A percentile compares a stretch with the other conserved stretches of the same genome.
Conservation (phyloP, 1,140 invertebrate species). For the Heterodera carotae region DNA sequence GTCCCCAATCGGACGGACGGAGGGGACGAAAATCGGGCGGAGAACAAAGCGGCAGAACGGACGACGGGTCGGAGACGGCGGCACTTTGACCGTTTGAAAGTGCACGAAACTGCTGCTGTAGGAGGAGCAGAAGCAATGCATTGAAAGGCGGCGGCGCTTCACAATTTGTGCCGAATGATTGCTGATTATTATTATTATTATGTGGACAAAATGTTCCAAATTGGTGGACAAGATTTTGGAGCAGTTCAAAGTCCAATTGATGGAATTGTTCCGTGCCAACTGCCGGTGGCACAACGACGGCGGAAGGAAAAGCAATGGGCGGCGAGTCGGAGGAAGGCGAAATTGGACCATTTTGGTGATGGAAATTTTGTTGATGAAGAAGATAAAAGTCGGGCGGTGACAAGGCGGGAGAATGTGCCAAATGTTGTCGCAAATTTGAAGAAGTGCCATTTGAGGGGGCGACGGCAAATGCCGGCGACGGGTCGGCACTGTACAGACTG, state of each 20-base stretch:
- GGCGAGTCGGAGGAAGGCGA: not conserved
- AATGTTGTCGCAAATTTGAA: not conserved
- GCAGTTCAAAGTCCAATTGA: not conserved
- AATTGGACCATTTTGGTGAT: not conserved
- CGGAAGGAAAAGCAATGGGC: not conserved
- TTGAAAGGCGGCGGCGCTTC: not conserved
- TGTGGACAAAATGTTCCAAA: not conserved
- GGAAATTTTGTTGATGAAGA: not conserved
- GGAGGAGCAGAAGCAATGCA: not conserved
- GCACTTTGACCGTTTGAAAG: not conserved
- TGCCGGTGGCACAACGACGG: too few species aligned
- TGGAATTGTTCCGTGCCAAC: not conserved
- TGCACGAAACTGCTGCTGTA: not conserved
- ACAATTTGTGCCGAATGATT: too few species aligned
- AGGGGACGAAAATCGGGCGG: not conserved
- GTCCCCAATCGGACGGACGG: not conserved
- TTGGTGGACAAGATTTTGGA: not conserved
- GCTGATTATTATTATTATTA: too few species aligned
- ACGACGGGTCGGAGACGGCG: not conserved
- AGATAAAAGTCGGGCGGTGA: not conserved
- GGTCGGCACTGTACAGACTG: not conserved
- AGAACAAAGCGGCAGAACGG: not conserved
- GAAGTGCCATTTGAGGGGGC: not conserved
- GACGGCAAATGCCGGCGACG: not conserved
- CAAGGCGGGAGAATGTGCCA: not conserved